Evolutionary conservation across 2,797 vertebrate species (phyloP), one percentile per base, ranked within the genome.

Genomic region (Crenuchus spilurus): DNA sequence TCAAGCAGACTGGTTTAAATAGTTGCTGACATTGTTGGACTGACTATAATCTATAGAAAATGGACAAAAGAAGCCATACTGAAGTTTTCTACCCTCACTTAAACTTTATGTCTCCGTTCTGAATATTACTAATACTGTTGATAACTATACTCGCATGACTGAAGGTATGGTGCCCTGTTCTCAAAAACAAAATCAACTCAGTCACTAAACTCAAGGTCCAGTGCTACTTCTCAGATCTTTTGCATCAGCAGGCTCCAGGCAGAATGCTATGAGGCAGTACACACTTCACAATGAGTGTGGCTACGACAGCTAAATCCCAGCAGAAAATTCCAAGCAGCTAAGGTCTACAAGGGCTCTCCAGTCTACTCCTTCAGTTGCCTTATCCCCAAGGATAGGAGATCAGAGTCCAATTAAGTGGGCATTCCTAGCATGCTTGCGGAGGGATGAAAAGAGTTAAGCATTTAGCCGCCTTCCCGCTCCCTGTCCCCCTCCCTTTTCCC

Each of bases 341-440:
- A 51, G 57, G 70, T 28, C 33, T 51, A 16, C 7, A 26, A 44
- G 16, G n/a, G 41, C 20, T 16, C 20, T 62, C 49, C 13, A 72
- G 39, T 3, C 72, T 78, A 73, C 51, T 65, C 71, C 54, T 44
- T 65, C 60, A 35, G 60, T 26, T 39, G 65, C 49, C 28, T 49
- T 37, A 49, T 72, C 72, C 81, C 84, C 49, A 49, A 74, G 84
- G 86, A 84, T 80, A 76, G 74, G 49, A 48, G 83, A 87, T 89
- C 86, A 85, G 44, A 79, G 77, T 77, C 82, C 87, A 88, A 89
- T 91, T 87, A 90, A 87, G 51, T 20, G 57, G 77, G 76, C 87
- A 91, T 92, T 92, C 87, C 85, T 85, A 52, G 49, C 85, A 85
- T 89, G 83, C 81, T 86, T 85, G 70, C 16, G 63, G 69, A 77